Evolutionary conservation across 2,113 vertebrate genomes (phyloP).

Genomic region (Chloropsis hardwickii): DNA sequence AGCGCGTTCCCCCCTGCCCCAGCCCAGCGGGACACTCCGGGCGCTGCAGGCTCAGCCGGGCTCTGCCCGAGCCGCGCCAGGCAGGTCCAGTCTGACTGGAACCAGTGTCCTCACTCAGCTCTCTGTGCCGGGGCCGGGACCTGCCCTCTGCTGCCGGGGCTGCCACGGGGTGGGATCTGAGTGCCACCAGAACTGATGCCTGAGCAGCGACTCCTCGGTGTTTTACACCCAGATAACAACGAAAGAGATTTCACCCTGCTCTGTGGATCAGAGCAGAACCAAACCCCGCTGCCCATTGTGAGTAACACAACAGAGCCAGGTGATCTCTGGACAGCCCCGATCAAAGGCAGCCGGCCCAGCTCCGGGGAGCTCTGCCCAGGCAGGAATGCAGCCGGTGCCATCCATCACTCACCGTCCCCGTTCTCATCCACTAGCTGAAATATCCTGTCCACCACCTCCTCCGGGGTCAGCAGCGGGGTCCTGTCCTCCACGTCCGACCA

Average conservation of each 20-base stretch:
- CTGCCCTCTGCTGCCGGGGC: neutral
- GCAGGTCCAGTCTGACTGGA: neutral
- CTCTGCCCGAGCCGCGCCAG: neutral
- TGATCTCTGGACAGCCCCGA: neutral
- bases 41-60: fast-evolving
- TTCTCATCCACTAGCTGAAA: conserved; percentile 95
- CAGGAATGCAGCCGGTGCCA: neutral
- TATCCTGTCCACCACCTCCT: conserved; percentile 95
- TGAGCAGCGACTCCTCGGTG: neutral
- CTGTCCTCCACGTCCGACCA: conserved; percentile 76
- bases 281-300: neutral
- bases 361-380: neutral
- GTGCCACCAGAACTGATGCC: neutral
- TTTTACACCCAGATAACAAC: neutral
- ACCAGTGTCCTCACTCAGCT: neutral
- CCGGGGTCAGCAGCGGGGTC: conserved; percentile 81
- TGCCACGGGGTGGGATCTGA: neutral
- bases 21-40: fast-evolving
- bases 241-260: neutral
- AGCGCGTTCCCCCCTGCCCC: neutral
- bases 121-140: neutral
- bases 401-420: conserved; percentile 82
- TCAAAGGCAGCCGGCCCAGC: neutral
- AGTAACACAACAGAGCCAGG: neutral
- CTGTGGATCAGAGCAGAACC: neutral